A percentile compares a stretch with the other conserved stretches of the same genome.
These are phyloP conservation scores for Cuniculus paca DNA, from an alignment of 2,797 vertebrate genomes.

Conservation along the genomic window DNA sequence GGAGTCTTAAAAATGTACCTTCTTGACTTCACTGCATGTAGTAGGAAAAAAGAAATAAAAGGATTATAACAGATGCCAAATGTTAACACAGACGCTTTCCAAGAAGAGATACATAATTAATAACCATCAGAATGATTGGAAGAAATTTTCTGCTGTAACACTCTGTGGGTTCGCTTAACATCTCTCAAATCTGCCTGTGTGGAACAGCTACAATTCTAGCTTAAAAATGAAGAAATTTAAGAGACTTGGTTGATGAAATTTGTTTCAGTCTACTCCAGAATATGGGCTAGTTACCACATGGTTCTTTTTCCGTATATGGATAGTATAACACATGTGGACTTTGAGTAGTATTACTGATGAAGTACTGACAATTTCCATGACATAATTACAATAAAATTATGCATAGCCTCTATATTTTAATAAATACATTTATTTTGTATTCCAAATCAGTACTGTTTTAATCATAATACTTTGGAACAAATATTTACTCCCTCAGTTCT, in stretches of 20 bases:
- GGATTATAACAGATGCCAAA: too few relatives aligned
- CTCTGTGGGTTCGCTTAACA: not conserved
- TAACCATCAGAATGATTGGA: not conserved
- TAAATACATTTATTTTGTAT: constrained; percentile 31
- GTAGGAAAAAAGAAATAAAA: not conserved
- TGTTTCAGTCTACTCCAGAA: not conserved
- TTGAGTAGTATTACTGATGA: not conserved
- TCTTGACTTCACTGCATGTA: not conserved
- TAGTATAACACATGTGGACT: too few relatives aligned
- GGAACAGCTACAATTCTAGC: not conserved
- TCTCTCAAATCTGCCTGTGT: not conserved
- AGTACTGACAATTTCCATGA: not conserved
- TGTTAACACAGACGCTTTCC: not conserved
- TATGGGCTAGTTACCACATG: not conserved
- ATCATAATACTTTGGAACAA: not conserved
- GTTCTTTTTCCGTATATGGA: not conserved
- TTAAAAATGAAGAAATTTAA: not conserved
- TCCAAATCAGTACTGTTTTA: constrained; percentile 30
- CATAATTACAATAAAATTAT: constrained; percentile 42
- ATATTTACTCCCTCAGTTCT: not conserved
- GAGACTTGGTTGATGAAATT: not conserved
- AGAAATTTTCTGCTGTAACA: accelerated
- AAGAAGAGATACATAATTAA: accelerated
- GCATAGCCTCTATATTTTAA: constrained; percentile 10
- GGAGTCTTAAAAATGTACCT: not conserved